A percentile compares a stretch with the other conserved stretches of the same genome.
Conservation (phyloP, 1,140 invertebrate genomes). For the Chionoecetes opilio region DNA sequence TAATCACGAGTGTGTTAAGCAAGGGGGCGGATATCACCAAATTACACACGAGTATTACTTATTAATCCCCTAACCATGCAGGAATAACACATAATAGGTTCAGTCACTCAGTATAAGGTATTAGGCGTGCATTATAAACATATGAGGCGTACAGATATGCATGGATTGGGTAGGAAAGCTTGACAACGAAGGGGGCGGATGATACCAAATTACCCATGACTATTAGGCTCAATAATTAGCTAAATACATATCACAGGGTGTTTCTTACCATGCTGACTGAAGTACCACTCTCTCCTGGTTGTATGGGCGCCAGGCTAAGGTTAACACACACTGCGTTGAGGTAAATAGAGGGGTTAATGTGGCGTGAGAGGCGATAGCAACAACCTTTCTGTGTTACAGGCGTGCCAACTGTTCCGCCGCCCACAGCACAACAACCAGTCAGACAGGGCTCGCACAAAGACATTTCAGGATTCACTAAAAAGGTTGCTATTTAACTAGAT, state of each 20-base stretch:
- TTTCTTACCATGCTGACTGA: background rate
- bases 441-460: background rate
- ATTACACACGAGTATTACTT: too few relatives aligned
- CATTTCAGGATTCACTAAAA: too few relatives aligned
- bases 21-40: too few relatives aligned
- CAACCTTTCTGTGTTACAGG: constrained; percentile 57
- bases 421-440: background rate
- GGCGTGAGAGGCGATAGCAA: background rate
- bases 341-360: background rate
- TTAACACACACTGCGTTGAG: background rate
- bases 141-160: too few relatives aligned
- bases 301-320: background rate
- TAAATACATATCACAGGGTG: background rate
- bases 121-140: too few relatives aligned
- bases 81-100: too few relatives aligned
- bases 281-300: background rate
- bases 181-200: background rate
- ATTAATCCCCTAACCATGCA: too few relatives aligned
- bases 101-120: too few relatives aligned
- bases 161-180: too few relatives aligned
- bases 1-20: too few relatives aligned
- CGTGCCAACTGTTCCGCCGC: background rate
- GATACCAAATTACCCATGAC: background rate
- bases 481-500: too few relatives aligned
- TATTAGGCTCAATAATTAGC: background rate